Base-by-base conservation (phyloP, 2,113 vertebrate species). In the Gasterosteus aculeatus region DNA sequence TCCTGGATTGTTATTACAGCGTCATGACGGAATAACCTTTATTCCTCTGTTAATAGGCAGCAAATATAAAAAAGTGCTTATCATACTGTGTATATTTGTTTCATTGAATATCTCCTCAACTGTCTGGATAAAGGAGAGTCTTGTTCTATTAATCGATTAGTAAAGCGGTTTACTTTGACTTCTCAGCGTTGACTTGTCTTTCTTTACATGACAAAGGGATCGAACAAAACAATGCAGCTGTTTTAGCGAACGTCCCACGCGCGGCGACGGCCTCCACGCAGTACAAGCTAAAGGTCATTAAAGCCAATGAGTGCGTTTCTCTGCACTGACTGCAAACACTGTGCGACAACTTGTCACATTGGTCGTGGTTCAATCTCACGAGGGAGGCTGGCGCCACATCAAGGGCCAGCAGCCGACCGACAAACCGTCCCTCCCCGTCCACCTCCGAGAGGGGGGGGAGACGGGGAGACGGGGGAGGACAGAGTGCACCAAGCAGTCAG, bases 341-440 rank as follows among this genome's bases (percentile, higher is more conserved):
- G 59, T 75, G 73, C 69, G 59, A 80, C 75, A 82, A 61, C 77
- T 74, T 74, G 77, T 83, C 75, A 72, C 41, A 47, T 75, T 61
- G 66, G 57, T 72, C 60, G 39, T 26, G 22, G 22, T 26, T 26
- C 22, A 26, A 26, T 26, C 78, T 86, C 85, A 85, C 72, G 22
- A 80, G 79, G 75, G 65, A 1, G 16, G 51, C 65, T 72, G 78
- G 78, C 82, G 65, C 68, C 56, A 66, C 46, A 92, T 89, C 85
- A 79, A 81, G 85, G 75, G 77, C 79, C 56, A 83, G 81, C 82
- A 77, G 81, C 84, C 85, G 88, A 85, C 78, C 49, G 11, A 26
- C 53, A 31, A 26, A 7, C 54, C 3, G 53, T 0, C 15, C 8
- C 4, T 7, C 12, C 60, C 39, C 65, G n/a, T 76, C 58, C 2